phyloP scores from a whole-genome alignment of 1,140 invertebrate genomes.

The Bombus pyrosoma region DNA sequence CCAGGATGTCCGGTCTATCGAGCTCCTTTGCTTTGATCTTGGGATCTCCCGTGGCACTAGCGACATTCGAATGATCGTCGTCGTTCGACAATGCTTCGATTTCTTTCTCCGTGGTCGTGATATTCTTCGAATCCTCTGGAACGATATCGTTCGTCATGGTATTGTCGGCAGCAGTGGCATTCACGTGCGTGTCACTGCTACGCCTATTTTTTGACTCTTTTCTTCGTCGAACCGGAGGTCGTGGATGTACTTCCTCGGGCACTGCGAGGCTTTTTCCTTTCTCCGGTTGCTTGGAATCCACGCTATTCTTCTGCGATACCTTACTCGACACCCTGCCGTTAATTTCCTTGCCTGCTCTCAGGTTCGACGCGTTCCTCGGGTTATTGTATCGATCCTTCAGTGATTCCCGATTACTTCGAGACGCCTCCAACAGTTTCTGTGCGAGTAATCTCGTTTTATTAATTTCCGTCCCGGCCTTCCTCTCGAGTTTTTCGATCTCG shows the following conservation, averaged over 20 bases:
- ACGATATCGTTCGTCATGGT: background rate
- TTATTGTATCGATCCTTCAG: conserved; percentile 58
- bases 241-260: conserved; percentile 37
- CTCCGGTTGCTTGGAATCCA: conserved; percentile 15
- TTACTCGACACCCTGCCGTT: conserved; percentile 42
- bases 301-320: background rate
- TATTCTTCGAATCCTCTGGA: background rate
- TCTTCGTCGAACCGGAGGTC: conserved; percentile 50
- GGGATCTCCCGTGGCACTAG: conserved; percentile 7
- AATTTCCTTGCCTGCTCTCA: conserved; percentile 7
- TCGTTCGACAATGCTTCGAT: background rate
- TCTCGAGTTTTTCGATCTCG: conserved; percentile 52
- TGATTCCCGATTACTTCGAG: conserved; percentile 55
- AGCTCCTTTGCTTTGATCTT: conserved; percentile 41
- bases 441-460: conserved; percentile 63
- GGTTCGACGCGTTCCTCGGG: conserved; percentile 47
- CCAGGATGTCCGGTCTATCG: conserved; percentile 74
- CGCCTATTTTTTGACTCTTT: conserved; percentile 49
- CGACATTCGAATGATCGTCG: background rate
- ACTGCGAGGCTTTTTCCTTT: conserved; percentile 40
- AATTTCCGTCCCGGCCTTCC: conserved; percentile 49
- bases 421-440: conserved; percentile 67
- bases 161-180: background rate
- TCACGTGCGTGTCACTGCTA: background rate
- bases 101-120: background rate